A percentile compares a stretch with the other conserved stretches of the same genome.
phyloP scores from a whole-genome alignment of 2,797 vertebrate genomes.

The Apodemus agrarius region DNA sequence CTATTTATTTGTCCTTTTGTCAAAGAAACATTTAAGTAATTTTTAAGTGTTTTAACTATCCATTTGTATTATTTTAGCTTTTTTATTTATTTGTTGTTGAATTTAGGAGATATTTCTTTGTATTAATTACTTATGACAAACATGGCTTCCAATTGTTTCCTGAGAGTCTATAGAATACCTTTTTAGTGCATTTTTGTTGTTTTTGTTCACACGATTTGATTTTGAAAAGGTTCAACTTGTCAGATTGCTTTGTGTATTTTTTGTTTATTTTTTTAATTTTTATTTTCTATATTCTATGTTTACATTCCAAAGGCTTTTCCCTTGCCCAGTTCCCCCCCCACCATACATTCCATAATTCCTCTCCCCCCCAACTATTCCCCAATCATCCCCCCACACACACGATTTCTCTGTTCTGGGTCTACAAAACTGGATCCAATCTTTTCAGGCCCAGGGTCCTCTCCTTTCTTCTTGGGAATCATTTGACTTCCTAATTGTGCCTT shows the following conservation, averaged over 20 bases:
- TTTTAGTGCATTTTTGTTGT: neutral
- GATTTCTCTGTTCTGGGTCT: too few species aligned
- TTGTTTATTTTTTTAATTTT: neutral
- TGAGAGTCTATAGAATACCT: accelerated
- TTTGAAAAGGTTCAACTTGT: neutral
- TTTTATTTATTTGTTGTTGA: neutral
- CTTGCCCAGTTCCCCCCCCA: too few species aligned
- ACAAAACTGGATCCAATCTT: too few species aligned
- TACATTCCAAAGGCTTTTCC: too few species aligned
- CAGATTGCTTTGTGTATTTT: neutral
- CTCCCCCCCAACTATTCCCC: too few species aligned
- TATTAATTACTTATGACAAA: too few species aligned
- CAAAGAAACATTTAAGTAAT: neutral
- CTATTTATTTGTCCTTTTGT: neutral
- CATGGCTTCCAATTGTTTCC: neutral
- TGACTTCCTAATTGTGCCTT: too few species aligned
- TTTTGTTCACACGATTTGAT: neutral
- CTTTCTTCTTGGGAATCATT: too few species aligned
- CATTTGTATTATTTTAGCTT: neutral
- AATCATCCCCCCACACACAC: too few species aligned
- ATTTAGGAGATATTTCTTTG: neutral
- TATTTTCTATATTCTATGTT: too few species aligned
- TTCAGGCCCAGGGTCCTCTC: too few species aligned
- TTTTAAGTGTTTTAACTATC: neutral
- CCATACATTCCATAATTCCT: too few species aligned